Conservation (phyloP, 2,797 vertebrate species). For the Nasua narica region DNA sequence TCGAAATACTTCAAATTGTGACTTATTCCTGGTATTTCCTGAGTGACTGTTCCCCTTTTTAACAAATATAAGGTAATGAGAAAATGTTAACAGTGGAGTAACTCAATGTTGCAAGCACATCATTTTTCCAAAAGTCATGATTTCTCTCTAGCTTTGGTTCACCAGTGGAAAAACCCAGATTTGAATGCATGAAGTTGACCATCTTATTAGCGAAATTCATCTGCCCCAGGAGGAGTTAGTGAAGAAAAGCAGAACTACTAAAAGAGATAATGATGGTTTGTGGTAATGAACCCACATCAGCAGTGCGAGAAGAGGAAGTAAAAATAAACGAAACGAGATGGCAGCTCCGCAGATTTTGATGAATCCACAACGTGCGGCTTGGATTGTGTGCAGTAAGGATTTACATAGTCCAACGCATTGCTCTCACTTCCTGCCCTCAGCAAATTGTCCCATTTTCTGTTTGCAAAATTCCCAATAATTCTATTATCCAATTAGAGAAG, state of each 20-base stretch:
- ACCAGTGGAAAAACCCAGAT: background rate
- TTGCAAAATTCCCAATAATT: conserved; percentile 75
- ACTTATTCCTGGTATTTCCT: background rate
- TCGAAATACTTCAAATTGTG: background rate
- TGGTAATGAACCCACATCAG: background rate
- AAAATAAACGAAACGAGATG: background rate
- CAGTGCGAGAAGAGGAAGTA: background rate
- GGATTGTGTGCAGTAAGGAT: background rate
- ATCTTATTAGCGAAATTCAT: background rate
- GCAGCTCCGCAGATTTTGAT: background rate
- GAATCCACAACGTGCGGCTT: background rate
- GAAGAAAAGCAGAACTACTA: background rate
- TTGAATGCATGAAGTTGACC: background rate
- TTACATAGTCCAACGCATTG: background rate
- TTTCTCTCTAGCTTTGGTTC: background rate
- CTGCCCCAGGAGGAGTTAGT: background rate
- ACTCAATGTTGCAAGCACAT: background rate
- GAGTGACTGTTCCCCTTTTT: background rate
- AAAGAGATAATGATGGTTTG: background rate
- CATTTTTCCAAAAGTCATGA: background rate
- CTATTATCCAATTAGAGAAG: conserved; percentile 81
- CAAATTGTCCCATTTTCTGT: conserved; percentile 63
- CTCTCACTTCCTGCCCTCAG: conserved; percentile 69
- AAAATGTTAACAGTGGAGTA: background rate
- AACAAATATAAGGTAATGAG: background rate